phyloP scores from a whole-genome alignment of 2,113 vertebrate genomes.

The Chionomys nivalis region DNA sequence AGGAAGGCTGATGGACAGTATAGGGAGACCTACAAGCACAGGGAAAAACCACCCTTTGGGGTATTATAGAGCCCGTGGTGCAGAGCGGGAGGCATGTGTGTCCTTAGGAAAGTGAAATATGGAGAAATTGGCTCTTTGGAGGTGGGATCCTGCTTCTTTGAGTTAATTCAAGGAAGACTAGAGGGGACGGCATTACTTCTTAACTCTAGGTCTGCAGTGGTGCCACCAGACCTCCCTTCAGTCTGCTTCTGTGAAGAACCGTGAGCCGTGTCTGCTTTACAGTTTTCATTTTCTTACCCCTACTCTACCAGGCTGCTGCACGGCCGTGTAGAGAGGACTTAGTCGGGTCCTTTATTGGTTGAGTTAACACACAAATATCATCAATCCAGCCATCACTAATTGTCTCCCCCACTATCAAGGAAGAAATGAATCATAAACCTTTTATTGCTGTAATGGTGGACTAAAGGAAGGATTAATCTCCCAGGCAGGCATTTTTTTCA shows the following conservation, averaged over 20 bases:
- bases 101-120: no score
- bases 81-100: rapidly evolving
- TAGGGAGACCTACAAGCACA: rapidly evolving
- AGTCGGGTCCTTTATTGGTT: conserved; percentile 83
- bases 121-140: neutral
- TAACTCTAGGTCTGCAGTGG: neutral
- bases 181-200: no score
- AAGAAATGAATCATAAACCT: conserved; percentile 88
- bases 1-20: rapidly evolving
- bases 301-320: conserved; percentile 65
- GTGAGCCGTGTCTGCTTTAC: conserved; percentile 70
- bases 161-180: neutral
- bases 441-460: conserved; percentile 85
- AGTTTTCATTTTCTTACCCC: conserved; percentile 58
- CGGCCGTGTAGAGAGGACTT: conserved; percentile 41
- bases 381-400: conserved; percentile 89
- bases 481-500: conserved; percentile 82
- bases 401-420: conserved; percentile 87
- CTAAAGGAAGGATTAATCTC: conserved; percentile 85
- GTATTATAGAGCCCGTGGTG: rapidly evolving
- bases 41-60: rapidly evolving
- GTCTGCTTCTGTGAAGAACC: neutral
- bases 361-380: conserved; percentile 88
- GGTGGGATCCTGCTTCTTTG: neutral
- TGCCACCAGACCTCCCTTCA: neutral